Percentiles rank a stretch among this genome's conserved stretches.
These are phyloP conservation scores for Lepus townsendii DNA, from an alignment of 2,797 vertebrate species.

Conservation along the genomic window DNA sequence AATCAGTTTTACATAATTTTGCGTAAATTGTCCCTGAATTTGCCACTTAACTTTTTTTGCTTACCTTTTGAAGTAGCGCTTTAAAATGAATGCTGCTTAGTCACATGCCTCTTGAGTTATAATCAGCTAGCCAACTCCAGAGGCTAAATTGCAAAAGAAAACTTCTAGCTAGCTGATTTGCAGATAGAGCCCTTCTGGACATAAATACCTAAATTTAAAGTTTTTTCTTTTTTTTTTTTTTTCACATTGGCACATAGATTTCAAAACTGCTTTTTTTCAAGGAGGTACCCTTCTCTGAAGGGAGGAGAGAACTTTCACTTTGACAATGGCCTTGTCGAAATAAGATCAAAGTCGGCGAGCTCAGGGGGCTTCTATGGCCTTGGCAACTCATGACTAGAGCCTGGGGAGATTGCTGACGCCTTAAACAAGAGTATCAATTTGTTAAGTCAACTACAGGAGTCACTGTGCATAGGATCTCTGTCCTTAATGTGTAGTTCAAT, in stretches of 20 bases:
- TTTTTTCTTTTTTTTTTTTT: background rate
- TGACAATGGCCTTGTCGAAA: too few relatives aligned
- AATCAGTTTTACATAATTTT: background rate
- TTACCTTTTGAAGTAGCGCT: slow-evolving; percentile 45
- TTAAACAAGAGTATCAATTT: too few relatives aligned
- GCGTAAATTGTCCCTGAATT: background rate
- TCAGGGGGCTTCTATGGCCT: too few relatives aligned
- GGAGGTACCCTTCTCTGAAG: too few relatives aligned
- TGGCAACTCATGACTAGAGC: too few relatives aligned
- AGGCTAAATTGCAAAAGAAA: slow-evolving; percentile 58
- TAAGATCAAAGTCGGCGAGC: too few relatives aligned
- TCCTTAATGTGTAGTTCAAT: too few relatives aligned
- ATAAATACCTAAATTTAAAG: background rate
- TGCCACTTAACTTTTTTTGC: background rate
- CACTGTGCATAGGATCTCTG: too few relatives aligned
- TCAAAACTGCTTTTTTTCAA: background rate
- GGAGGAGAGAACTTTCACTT: too few relatives aligned
- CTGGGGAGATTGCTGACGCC: too few relatives aligned
- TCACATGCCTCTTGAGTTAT: background rate
- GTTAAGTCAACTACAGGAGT: too few relatives aligned
- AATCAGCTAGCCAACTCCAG: slow-evolving; percentile 47
- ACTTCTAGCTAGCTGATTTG: background rate
- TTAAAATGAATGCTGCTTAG: slow-evolving; percentile 2
- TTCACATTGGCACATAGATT: background rate
- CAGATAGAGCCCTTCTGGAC: background rate